These are phyloP conservation scores for Gorsachius goisagi DNA, from an alignment of 2,113 vertebrate species.

Conservation along the genomic window DNA sequence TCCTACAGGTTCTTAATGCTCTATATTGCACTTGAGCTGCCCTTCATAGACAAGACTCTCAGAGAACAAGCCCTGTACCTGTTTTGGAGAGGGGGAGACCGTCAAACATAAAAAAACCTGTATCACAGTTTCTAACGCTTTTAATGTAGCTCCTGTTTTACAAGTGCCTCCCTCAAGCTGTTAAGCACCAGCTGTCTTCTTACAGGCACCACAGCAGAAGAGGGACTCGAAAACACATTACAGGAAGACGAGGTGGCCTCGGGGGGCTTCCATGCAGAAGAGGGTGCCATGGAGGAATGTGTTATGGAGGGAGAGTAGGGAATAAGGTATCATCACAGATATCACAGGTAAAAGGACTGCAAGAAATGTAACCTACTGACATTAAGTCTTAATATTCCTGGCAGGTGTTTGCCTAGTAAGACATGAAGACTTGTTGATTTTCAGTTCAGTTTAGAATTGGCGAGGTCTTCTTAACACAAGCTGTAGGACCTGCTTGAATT, in stretches of 20 bases:
- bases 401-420: background rate
- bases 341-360: background rate
- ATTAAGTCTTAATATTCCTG: background rate
- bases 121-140: background rate
- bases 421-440: background rate
- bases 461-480: background rate
- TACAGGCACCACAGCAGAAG: background rate
- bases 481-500: background rate
- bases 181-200: background rate
- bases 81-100: background rate
- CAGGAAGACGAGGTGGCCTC: background rate
- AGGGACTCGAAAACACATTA: background rate
- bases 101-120: background rate
- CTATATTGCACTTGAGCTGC: background rate
- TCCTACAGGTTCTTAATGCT: background rate
- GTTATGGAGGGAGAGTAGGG: background rate
- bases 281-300: background rate
- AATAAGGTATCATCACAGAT: background rate
- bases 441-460: background rate
- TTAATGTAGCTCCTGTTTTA: background rate
- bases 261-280: background rate
- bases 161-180: background rate
- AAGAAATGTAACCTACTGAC: background rate
- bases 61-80: background rate
- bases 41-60: background rate